phyloP scores from a whole-genome alignment of 2,888 invertebrate species.

The Aproaerema taeniolella region DNA sequence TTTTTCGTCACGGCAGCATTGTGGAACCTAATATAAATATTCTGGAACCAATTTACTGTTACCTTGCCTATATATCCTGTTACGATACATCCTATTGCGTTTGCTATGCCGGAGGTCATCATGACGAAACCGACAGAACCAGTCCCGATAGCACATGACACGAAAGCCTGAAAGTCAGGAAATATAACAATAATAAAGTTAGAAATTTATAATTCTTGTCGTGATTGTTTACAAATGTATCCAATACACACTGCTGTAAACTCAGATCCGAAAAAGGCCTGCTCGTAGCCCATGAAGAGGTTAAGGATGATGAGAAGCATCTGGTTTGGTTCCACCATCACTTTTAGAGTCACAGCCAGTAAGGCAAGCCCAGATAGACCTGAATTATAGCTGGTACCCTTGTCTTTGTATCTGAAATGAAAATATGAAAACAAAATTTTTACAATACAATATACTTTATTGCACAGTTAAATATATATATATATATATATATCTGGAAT shows the following conservation, averaged over 20 bases:
- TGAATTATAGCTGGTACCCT: conserved; percentile 46
- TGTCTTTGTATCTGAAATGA: conserved; percentile 64
- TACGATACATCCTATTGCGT: conserved; percentile 77
- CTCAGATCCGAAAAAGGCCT: conserved; percentile 81
- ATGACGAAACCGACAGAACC: conserved; percentile 82
- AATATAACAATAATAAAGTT: no score
- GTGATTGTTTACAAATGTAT: no score
- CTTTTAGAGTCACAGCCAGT: conserved; percentile 74
- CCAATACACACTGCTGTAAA: conserved; percentile 69
- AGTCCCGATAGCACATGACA: conserved; percentile 78
- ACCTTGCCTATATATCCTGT: conserved; percentile 63
- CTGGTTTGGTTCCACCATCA: conserved; percentile 78
- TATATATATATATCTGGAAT: no score
- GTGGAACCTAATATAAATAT: no score
- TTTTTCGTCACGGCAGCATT: no score
- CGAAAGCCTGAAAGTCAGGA: conserved; percentile 72
- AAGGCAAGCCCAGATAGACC: conserved; percentile 58
- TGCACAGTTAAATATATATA: no score
- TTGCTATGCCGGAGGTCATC: conserved; percentile 78
- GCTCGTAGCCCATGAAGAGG: conserved; percentile 82
- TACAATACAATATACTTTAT: no score
- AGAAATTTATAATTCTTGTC: no score
- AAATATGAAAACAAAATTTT: no score
- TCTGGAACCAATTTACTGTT: no score
- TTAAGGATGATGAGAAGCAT: conserved; percentile 81